Percentiles rank a stretch among this genome's conserved stretches.
Evolutionary conservation across 1,140 invertebrate species (phyloP).

Genomic region (Ridgeia piscesae): DNA sequence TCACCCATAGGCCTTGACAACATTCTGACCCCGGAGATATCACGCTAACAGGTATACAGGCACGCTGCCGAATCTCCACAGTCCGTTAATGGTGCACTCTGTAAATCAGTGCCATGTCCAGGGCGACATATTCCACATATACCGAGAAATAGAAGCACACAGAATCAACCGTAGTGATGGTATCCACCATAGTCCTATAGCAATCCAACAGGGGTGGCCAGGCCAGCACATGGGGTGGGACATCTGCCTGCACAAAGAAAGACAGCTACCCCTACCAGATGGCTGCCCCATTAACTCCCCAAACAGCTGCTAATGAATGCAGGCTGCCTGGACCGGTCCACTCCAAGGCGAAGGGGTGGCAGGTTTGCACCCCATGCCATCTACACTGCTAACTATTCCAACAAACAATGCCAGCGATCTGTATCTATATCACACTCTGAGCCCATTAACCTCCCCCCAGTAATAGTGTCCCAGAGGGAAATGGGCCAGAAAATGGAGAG

Average conservation of each 20-base stretch:
- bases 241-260: neutral
- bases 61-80: neutral
- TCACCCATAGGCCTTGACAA: neutral
- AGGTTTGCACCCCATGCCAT: neutral
- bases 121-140: neutral
- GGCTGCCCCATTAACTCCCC: slow-evolving; percentile 1
- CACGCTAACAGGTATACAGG: neutral
- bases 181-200: neutral
- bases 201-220: neutral
- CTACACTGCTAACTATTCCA: neutral
- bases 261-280: neutral
- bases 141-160: neutral
- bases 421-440: neutral
- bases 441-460: neutral
- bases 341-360: neutral
- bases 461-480: neutral
- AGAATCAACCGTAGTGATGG: neutral
- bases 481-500: neutral
- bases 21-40: neutral
- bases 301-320: slow-evolving; percentile 5
- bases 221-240: neutral
- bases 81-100: neutral
- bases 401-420: neutral
- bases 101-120: neutral
- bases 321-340: neutral